Evolutionary conservation across 2,888 invertebrate genomes (phyloP).

Genomic region (Ceriagrion tenellum): DNA sequence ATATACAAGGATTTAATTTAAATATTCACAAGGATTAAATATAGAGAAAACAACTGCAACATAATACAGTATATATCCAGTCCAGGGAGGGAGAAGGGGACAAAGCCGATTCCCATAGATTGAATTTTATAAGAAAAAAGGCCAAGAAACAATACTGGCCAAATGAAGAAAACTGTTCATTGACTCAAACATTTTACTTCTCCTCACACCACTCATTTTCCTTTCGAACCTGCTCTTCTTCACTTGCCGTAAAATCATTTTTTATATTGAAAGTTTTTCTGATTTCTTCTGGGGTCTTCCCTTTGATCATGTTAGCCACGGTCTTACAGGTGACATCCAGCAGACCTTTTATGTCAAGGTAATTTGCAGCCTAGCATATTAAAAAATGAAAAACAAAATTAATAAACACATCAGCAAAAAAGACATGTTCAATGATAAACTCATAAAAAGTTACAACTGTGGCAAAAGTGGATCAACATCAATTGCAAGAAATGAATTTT

Average conservation of each 20-base stretch:
- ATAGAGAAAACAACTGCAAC: slow-evolving; percentile 61
- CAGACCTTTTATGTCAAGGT: slow-evolving; percentile 96
- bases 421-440: no score
- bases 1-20: slow-evolving; percentile 28
- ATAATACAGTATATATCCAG: slow-evolving; percentile 35
- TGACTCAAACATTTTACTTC: slow-evolving; percentile 80
- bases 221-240: slow-evolving; percentile 98
- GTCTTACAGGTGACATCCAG: slow-evolving; percentile 99
- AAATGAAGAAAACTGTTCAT: slow-evolving; percentile 6
- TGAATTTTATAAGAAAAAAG: background rate
- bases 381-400: slow-evolving; percentile 58
- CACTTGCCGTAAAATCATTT: slow-evolving; percentile 96
- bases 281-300: slow-evolving; percentile 98
- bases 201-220: slow-evolving; percentile 98
- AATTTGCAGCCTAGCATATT: slow-evolving; percentile 89
- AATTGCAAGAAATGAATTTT: no score
- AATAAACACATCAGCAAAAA: no score
- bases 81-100: background rate
- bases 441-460: no score
- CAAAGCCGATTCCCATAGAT: slow-evolving; percentile 3
- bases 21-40: slow-evolving; percentile 53
- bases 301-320: slow-evolving; percentile 99
- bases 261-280: slow-evolving; percentile 98
- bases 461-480: no score
- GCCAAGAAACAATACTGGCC: slow-evolving; percentile 10